Evolutionary conservation across 2,888 invertebrate species (phyloP).

Genomic region (Drosophila tripunctata): DNA sequence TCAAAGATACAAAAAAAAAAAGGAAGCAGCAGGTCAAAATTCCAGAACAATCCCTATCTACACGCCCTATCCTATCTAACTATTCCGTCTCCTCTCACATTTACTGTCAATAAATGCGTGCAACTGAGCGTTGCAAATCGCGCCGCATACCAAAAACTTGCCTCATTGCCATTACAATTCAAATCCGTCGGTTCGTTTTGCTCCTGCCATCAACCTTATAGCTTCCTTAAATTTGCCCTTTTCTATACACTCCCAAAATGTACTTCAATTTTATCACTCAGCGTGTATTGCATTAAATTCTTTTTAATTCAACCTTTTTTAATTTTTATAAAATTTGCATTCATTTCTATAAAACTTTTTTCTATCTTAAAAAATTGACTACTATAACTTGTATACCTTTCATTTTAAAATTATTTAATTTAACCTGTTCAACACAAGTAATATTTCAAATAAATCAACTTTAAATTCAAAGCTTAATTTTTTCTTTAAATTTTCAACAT

Average conservation of each 20-base stretch:
- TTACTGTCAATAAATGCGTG: slow-evolving; percentile 56
- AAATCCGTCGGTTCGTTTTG: slow-evolving; percentile 4
- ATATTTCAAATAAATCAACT: too few species aligned
- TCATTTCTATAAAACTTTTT: too few species aligned
- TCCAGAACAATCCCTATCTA: slow-evolving; percentile 8
- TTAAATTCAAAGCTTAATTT: too few species aligned
- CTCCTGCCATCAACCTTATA: neutral
- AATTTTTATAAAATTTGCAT: too few species aligned
- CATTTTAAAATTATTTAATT: too few species aligned
- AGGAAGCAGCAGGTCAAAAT: slow-evolving; percentile 40
- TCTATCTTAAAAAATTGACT: too few species aligned
- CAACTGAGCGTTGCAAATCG: slow-evolving; percentile 79
- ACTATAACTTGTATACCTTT: too few species aligned
- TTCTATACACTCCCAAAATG: neutral
- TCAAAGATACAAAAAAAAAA: slow-evolving; percentile 1
- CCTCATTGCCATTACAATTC: slow-evolving; percentile 28
- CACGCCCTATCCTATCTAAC: neutral
- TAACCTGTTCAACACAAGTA: too few species aligned
- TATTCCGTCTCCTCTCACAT: neutral
- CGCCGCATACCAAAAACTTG: slow-evolving; percentile 31
- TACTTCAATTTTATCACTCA: neutral
- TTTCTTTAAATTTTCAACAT: too few species aligned
- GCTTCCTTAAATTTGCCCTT: neutral
- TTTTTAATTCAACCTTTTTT: too few species aligned
- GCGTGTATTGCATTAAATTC: too few species aligned